These are phyloP conservation scores for Butastur rufipennis DNA, from an alignment of 2,113 vertebrate species.

Conservation along the genomic window DNA sequence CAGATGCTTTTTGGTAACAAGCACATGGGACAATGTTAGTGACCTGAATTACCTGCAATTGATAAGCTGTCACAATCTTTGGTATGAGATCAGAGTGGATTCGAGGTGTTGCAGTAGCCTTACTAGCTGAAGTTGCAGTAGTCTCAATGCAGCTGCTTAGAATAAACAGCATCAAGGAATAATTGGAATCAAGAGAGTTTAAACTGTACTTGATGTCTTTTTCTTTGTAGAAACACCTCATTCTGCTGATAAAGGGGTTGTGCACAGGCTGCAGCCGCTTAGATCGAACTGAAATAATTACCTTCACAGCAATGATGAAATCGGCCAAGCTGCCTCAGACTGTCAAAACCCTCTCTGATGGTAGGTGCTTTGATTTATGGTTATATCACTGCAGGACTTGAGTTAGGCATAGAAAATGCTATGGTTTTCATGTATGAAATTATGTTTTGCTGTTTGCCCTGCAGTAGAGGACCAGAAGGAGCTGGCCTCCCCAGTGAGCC, in stretches of 20 bases:
- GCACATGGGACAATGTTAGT: background rate
- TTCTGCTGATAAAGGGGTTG: constrained; percentile 96
- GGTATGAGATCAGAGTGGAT: background rate
- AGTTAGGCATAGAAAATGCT: background rate
- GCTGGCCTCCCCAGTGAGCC: constrained; percentile 86
- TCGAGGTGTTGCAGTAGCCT: background rate
- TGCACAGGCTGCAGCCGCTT: constrained; percentile 96
- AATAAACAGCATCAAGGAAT: fast-evolving
- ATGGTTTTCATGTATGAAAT: background rate
- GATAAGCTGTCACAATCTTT: background rate
- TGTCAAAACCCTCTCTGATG: constrained; percentile 96
- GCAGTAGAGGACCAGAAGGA: constrained; percentile 98
- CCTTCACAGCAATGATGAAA: constrained; percentile 99
- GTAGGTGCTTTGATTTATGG: constrained; percentile 58
- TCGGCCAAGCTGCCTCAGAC: constrained; percentile 97
- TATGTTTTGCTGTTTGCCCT: background rate
- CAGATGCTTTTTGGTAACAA: background rate
- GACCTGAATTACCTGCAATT: background rate
- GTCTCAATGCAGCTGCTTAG: background rate
- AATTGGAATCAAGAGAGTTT: background rate
- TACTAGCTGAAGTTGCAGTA: background rate
- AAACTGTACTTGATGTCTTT: background rate
- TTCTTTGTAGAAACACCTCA: constrained; percentile 90
- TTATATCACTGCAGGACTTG: background rate
- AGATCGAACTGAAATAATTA: constrained; percentile 97